Evolutionary conservation across 2,113 vertebrate genomes (phyloP).

Genomic region (Pangasianodon hypophthalmus): DNA sequence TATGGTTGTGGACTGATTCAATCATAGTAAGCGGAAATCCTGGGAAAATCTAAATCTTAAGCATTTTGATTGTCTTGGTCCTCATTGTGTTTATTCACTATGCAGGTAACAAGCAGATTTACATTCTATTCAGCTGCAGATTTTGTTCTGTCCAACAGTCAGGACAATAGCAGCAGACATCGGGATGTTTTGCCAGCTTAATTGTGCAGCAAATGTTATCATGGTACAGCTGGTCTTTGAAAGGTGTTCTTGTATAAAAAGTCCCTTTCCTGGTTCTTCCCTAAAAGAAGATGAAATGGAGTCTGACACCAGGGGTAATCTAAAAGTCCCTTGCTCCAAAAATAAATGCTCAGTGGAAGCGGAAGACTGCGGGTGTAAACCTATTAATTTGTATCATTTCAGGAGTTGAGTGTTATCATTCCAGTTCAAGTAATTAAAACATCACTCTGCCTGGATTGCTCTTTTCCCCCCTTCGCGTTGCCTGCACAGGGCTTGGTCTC

Average conservation of each 20-base stretch:
- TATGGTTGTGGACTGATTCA: neutral
- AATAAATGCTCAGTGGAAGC: conserved; percentile 48
- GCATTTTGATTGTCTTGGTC: neutral
- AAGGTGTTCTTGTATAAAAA: conserved; percentile 33
- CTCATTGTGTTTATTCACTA: conserved; percentile 8
- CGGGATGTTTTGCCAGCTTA: conserved; percentile 25
- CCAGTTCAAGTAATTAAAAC: conserved; percentile 77
- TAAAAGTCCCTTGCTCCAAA: conserved; percentile 42
- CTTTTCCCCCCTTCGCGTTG: conserved; percentile 47
- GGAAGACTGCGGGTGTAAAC: conserved; percentile 59
- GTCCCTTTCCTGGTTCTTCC: conserved; percentile 24
- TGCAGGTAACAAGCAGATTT: conserved; percentile 10
- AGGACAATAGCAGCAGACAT: conserved; percentile 25
- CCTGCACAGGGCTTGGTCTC: conserved; percentile 79
- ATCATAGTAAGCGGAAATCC: neutral
- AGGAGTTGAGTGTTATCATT: conserved; percentile 67
- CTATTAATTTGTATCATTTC: conserved; percentile 69
- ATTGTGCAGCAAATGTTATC: conserved; percentile 32
- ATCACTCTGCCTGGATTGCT: conserved; percentile 74
- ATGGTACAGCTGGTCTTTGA: conserved; percentile 23
- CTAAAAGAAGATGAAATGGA: conserved; percentile 36
- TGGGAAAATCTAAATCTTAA: neutral
- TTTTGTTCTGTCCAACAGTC: conserved; percentile 32
- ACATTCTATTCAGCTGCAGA: conserved; percentile 21
- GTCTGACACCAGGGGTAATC: conserved; percentile 38